Evolutionary conservation across 2,888 invertebrate species (phyloP), one percentile per base, ranked within the genome.

Genomic region (Drosophila flavopinicola): DNA sequence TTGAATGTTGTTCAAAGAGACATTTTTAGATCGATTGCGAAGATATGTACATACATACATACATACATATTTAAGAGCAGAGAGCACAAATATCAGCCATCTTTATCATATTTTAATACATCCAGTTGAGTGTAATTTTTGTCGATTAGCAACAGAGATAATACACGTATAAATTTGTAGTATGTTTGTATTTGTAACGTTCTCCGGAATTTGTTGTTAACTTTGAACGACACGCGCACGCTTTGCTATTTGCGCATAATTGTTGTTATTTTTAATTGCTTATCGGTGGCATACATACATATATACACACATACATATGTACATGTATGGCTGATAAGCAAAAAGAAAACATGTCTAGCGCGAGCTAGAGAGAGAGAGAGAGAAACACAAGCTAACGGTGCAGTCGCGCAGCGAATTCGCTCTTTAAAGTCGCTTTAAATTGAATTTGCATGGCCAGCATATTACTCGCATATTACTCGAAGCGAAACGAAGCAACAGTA

Each of bases 401-500:
- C 45, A 51, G 38, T 24, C 48, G 29, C 48, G 29, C 48, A 53
- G 44, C 51, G 35, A 25, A 45, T 42, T 30, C 27, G 10, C 66
- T 37, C 58, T 72, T 58, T 66, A 53, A 63, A 63, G 9, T 51
- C 24, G 35, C 61, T 68, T 70, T 68, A 61, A 74, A 70, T 75
- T 71, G 29, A 71, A 71, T 71, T 71, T 71, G 60, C 74, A 60
- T 70, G 59, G 38, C 30, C 37, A 48, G 30, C 53, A 66, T 39
- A 66, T 41, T 66, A 64, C 25, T 39, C 49, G 30, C 53, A 66
- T 39, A 66, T 41, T 66, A 64, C 25, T 39, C 49, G 67, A 73
- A 51, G 59, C 73, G 60, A 66, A 73, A 27, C 72, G 58, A 32
- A 48, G 44, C 45, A 47, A 44, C 27, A 17, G 47, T 32, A 17